Evolutionary conservation across 2,797 vertebrate species (phyloP), one percentile per base, ranked within the genome.

Genomic region (Pipistrellus kuhlii): DNA sequence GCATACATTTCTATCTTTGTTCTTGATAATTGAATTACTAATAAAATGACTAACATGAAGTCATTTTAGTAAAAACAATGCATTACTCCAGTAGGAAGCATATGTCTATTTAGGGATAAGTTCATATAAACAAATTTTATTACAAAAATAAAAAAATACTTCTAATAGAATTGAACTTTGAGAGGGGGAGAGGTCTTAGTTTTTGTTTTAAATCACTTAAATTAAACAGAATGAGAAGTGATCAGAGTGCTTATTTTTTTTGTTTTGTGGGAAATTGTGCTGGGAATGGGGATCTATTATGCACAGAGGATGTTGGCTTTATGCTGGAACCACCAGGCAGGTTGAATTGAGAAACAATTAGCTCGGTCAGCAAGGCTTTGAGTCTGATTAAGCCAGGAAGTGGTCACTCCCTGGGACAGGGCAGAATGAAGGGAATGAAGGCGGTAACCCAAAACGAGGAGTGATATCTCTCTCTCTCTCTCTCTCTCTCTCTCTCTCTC

Each of bases 351-450:
- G 94, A 81, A 97, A 96, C 88, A 96, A 25, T 94, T 72, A 53
- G 95, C 38, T 96, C 95, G 92, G 90, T 82, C 97, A 97, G 96
- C 86, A 81, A 87, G 80, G 23, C 80, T 95, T 90, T 96, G 95
- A 69, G 55, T 69, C 77, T 88, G 93, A 81, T 91, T 85, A 93
- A 73, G 6, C 51, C 2, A 64, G 94, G 96, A 96, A 97, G 95
- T 25, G 18, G 92, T 27, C 83, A 89, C 73, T 97, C 86, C 95
- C 94, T 73, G 3, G 13, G 62, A 89, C 95, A 84, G 87, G 76
- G 68, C 1, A 27, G 83, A 62, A 92, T 53, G 95, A 96, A 97
- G 95, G 88, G 91, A 94, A 75, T 81, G 57, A 84, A 88, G 76
- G 82, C 68, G 0, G 64, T 25, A 48, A 68, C 71, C 91, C 69